phyloP scores from a whole-genome alignment of 2,888 invertebrate genomes.

The Leptogaster cylindrica region DNA sequence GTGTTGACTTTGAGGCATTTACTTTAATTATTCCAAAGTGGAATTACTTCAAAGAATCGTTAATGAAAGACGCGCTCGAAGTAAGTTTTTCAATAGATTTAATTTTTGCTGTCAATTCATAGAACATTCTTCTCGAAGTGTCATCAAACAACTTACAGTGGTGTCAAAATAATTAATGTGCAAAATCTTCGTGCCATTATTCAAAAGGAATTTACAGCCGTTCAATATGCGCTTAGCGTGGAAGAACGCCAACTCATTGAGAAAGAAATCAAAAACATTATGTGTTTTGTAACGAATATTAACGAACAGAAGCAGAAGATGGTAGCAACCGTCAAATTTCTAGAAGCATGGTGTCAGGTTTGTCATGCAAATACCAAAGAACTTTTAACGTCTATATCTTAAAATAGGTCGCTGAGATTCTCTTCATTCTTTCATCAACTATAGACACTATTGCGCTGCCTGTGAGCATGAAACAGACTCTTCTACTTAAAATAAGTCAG shows the following conservation, averaged over 20 bases:
- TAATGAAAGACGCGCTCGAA: too few relatives aligned
- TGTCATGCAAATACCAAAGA: too few relatives aligned
- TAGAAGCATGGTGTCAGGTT: constrained; percentile 89
- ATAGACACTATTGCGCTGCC: constrained; percentile 77
- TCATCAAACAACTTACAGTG: constrained; percentile 59
- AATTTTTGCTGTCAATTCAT: too few relatives aligned
- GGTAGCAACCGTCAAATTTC: constrained; percentile 76
- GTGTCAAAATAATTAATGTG: constrained; percentile 69
- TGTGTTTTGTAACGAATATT: constrained; percentile 76
- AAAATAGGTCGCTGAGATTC: constrained; percentile 75
- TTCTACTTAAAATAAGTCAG: constrained; percentile 78
- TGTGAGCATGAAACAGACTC: constrained; percentile 72
- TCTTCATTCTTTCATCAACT: constrained; percentile 79
- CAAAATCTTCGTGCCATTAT: constrained; percentile 71
- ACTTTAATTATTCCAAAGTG: constrained; percentile 65
- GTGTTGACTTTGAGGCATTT: constrained; percentile 66
- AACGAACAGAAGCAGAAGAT: constrained; percentile 77
- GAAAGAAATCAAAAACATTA: constrained; percentile 71
- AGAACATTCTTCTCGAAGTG: too few relatives aligned
- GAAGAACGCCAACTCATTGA: constrained; percentile 74
- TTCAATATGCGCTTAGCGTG: constrained; percentile 71
- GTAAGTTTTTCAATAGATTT: too few relatives aligned
- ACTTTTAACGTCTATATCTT: constrained; percentile 11
- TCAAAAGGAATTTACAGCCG: constrained; percentile 69
- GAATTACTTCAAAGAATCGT: constrained; percentile 73